phyloP scores from a whole-genome alignment of 2,888 invertebrate genomes.

The Noctua janthe region DNA sequence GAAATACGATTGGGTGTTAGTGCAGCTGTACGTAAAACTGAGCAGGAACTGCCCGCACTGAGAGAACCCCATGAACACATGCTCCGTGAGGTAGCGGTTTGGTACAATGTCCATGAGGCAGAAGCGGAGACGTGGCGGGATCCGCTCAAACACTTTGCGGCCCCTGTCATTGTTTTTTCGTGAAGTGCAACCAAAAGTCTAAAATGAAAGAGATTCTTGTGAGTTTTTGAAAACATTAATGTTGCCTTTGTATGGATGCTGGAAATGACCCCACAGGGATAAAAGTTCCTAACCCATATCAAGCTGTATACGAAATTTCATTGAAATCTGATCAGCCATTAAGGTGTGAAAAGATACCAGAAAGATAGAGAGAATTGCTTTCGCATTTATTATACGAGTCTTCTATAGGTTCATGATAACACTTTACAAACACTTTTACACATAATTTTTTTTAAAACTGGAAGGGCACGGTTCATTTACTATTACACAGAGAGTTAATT shows the following conservation, averaged over 20 bases:
- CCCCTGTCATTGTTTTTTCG: constrained; percentile 84
- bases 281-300: neutral
- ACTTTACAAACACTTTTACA: too few species aligned
- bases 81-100: constrained; percentile 91
- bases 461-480: neutral
- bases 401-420: neutral
- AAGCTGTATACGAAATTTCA: neutral
- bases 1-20: constrained; percentile 89
- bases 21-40: constrained; percentile 94
- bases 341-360: neutral
- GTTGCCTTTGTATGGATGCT: neutral
- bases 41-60: constrained; percentile 97
- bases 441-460: too few species aligned
- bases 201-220: constrained; percentile 51
- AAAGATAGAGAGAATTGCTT: neutral
- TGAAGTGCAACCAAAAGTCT: constrained; percentile 89
- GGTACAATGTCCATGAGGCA: constrained; percentile 92
- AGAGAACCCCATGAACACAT: constrained; percentile 98
- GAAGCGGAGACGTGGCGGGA: constrained; percentile 91
- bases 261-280: neutral
- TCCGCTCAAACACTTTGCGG: constrained; percentile 88
- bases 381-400: neutral
- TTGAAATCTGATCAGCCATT: neutral
- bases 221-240: neutral
- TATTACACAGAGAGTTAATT: neutral